These are phyloP conservation scores for Dunckerocampus dactyliophorus DNA, from an alignment of 2,113 vertebrate genomes.

Conservation along the genomic window DNA sequence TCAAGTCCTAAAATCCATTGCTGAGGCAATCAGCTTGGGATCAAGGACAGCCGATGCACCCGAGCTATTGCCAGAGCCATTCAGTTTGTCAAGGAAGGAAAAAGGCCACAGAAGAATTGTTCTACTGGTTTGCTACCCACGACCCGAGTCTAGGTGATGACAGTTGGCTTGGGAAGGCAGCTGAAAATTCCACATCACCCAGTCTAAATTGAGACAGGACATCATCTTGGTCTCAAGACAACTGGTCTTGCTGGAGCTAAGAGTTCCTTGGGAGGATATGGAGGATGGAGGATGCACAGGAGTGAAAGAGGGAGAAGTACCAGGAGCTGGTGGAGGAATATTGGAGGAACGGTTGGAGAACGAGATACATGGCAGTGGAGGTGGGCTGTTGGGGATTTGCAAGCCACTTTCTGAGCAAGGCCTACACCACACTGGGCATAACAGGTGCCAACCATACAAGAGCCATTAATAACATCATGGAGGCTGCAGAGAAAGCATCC, in stretches of 20 bases:
- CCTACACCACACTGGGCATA: neutral
- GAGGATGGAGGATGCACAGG: neutral
- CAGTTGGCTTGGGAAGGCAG: neutral
- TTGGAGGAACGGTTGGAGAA: neutral
- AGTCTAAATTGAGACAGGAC: neutral
- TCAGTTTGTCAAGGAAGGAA: neutral
- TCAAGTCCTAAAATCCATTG: neutral
- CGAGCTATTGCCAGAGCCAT: neutral
- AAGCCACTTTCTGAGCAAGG: neutral
- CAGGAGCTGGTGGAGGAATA: neutral
- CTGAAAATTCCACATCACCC: conserved; percentile 1
- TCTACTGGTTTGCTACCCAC: neutral
- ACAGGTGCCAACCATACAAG: neutral
- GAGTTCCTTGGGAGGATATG: neutral
- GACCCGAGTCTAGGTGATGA: neutral
- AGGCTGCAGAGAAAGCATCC: too few species aligned
- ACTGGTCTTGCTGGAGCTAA: neutral
- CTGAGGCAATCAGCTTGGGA: neutral
- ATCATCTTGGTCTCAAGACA: neutral
- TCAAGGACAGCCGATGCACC: neutral
- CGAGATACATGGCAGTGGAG: neutral
- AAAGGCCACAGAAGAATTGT: neutral
- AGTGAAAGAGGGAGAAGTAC: neutral
- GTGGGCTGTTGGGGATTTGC: neutral
- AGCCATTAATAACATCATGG: neutral